Percentiles rank a stretch among this genome's conserved stretches.
Conservation (phyloP, 2,797 vertebrate species). For the Tapirus indicus region DNA sequence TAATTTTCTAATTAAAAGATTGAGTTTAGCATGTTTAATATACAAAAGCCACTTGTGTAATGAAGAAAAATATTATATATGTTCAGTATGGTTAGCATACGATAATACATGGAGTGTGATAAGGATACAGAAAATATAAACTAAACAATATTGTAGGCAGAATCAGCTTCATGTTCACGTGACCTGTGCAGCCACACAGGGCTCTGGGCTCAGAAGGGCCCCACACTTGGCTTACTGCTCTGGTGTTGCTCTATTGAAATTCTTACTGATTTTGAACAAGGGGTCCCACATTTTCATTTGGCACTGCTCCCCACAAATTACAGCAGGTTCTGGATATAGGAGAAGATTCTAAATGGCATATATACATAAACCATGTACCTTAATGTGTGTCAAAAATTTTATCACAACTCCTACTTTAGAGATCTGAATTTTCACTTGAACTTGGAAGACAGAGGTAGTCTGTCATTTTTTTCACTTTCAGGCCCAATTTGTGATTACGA, state of each 20-base stretch:
- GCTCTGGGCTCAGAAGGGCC: not conserved
- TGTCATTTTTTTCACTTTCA: not conserved
- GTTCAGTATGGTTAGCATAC: not conserved
- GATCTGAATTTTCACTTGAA: not conserved
- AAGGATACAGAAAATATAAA: not conserved
- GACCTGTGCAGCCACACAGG: accelerated
- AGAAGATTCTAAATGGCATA: not conserved
- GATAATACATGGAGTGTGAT: not conserved
- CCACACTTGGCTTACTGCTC: no score
- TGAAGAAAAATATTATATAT: not conserved
- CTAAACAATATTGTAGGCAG: no score
- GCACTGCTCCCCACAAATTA: not conserved
- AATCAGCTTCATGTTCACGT: not conserved
- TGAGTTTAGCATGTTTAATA: not conserved
- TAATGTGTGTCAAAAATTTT: not conserved
- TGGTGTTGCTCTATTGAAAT: not conserved
- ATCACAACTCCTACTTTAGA: not conserved
- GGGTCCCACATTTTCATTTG: not conserved
- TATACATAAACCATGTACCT: not conserved
- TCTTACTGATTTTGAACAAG: not conserved
- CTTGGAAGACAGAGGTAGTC: not conserved
- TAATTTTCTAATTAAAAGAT: not conserved
- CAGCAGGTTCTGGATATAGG: not conserved
- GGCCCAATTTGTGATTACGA: not conserved
- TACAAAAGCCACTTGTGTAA: not conserved